Evolutionary conservation across 1,140 invertebrate genomes (phyloP), one percentile per base, ranked within the genome.

Genomic region (Aphaenogaster floridana): DNA sequence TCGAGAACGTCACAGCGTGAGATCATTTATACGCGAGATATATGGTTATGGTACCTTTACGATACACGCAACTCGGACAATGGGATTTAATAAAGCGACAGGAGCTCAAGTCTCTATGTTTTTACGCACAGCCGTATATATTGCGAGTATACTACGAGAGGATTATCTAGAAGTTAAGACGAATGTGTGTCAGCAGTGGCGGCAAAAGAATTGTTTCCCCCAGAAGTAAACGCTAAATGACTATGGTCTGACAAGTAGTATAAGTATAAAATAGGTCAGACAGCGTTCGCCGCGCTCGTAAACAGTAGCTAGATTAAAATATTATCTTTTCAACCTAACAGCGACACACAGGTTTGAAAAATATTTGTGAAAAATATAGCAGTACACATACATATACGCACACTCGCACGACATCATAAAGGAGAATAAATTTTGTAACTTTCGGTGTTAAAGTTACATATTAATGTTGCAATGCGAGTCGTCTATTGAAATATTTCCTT

Each of bases 231-330:
- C 28, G 52, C 21, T 48, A 36, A 48, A 59, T 17, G 52, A 68
- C 68, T 83, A 15, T 17, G 39, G 11, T 48, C 50, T 59, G 68
- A 59, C 79, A 83, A 83, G 79, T 83, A 72, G 68, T 83, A 17
- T n/a, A 59, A 59, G 68, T 72, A 48, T 59, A 59, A 83, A 83
- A 17, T 83, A 72, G 79, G 79, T 83, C 79, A 72, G 42, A 39
- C 79, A n/a, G 59, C 15, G 9, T 48, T 81, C 52, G 45, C n/a
- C 34, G 34, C 39, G 36, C 61, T 48, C 45, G 36, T 81, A 72
- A 81, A 81, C 21, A 61, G 52, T 15, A 68, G 39, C 3, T 13
- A 48, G 79, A 61, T 83, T 83, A 59, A 72, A 83, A 72, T 57
- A 21, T 59, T 83, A 72, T 74, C 52, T 52, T 45, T 57, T 45